Base-by-base conservation (phyloP, 2,113 vertebrate genomes). In the Sebastes fasciatus region DNA sequence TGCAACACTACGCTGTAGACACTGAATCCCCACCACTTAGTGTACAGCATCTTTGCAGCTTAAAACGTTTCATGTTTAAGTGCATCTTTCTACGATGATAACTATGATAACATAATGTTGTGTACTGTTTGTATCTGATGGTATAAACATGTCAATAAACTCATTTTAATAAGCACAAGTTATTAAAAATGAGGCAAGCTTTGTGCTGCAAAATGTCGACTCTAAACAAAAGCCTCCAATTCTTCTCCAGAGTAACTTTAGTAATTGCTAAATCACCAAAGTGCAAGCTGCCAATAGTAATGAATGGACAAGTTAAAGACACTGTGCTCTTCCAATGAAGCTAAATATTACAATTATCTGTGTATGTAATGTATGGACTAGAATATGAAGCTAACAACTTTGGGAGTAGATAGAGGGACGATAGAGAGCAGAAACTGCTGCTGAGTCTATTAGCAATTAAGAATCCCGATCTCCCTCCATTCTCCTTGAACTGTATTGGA, bases 401-500 rank as follows among this genome's bases (percentile, higher is more conserved):
- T 1, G 26, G 4, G 55, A 58, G 45, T 0, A 64, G 65, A 67
- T 7, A 13, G 21, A 42, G 16, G 6, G 45, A 6, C 46, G 68
- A 81, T 17, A 13, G 26, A 61, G 52, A 82, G 8, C 23, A 19
- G 70, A 90, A 83, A 48, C 65, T 48, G 63, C 80, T 16, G 16
- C 73, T 12, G 62, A 89, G 88, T 90, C 83, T 57, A 89, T 93
- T 63, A 87, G 86, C 86, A 77, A 80, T 80, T 70, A 82, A 88
- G 77, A 91, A 83, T 88, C 70, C 83, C 67, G 8, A 83, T 92
- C 78, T 73, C 13, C 49, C 70, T 73, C 64, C 21, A 2, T 65
- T 87, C 72, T 87, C 89, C 91, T 93, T 85, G 87, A 88, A 72
- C 83, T 88, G 61, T 82, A 82, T 91, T 85, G 77, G 91, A 88